phyloP scores from a whole-genome alignment of 2,113 vertebrate genomes.

The Phalacrocorax pelagicus region DNA sequence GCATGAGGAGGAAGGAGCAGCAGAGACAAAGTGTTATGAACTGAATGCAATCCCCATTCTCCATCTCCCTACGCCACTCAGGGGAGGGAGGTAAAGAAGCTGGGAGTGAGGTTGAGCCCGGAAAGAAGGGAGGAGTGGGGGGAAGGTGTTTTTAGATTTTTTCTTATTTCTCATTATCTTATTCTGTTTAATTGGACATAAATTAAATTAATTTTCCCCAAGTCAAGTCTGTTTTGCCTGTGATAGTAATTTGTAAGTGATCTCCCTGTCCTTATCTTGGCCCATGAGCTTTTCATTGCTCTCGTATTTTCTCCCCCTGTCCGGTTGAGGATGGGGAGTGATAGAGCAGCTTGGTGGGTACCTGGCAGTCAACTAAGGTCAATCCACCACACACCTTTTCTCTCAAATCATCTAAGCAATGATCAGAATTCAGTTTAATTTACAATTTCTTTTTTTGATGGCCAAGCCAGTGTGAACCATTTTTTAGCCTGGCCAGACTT shows the following conservation, averaged over 20 bases:
- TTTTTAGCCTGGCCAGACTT: not conserved
- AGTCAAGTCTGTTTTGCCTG: not conserved
- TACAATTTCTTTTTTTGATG: not conserved
- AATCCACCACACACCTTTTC: not conserved
- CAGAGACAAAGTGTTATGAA: not conserved
- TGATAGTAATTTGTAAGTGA: not conserved
- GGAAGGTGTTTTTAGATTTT: not conserved
- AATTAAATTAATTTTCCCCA: not conserved
- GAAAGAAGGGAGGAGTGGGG: not conserved
- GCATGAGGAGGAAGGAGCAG: not conserved
- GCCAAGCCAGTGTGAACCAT: not conserved
- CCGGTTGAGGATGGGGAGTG: not conserved
- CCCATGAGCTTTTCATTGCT: not conserved
- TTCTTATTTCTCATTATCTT: not conserved
- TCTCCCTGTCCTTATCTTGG: not conserved
- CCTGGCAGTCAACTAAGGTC: not conserved
- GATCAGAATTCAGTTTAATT: not conserved
- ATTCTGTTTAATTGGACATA: not conserved
- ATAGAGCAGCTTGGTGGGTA: not conserved
- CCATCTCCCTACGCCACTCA: accelerated
- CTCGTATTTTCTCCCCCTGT: not conserved
- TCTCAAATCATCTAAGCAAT: not conserved
- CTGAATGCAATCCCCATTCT: not conserved
- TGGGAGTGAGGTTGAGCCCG: not conserved
- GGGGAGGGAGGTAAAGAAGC: accelerated